These are phyloP conservation scores for Coenonympha arcania DNA, from an alignment of 2,888 invertebrate genomes.

Conservation along the genomic window DNA sequence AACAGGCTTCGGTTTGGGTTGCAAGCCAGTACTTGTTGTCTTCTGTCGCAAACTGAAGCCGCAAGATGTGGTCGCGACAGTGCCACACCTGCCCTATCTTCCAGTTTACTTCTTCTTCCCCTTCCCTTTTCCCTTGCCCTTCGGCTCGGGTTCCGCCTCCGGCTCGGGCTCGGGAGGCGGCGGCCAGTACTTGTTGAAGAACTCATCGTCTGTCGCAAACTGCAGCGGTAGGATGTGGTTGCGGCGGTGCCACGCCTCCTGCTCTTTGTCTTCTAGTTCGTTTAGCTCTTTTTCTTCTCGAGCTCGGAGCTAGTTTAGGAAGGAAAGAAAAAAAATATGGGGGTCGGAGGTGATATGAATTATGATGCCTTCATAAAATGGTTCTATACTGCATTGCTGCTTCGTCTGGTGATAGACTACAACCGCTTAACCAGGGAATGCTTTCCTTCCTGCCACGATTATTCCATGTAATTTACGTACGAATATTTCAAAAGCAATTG, in stretches of 20 bases:
- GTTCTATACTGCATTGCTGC: too few relatives aligned
- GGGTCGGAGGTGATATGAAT: not conserved
- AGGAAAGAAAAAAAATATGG: not conserved
- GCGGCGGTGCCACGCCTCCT: conserved; percentile 47
- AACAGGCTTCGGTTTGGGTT: too few relatives aligned
- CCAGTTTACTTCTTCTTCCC: conserved; percentile 32
- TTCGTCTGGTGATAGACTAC: too few relatives aligned
- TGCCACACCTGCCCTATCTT: too few relatives aligned
- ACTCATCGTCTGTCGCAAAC: conserved; percentile 43
- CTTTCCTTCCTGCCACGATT: too few relatives aligned
- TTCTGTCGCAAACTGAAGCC: too few relatives aligned
- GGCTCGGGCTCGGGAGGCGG: conserved; percentile 44
- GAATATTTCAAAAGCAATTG: too few relatives aligned
- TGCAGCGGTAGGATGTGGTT: conserved; percentile 49
- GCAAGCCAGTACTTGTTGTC: too few relatives aligned
- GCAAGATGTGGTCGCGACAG: too few relatives aligned
- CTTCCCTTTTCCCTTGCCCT: conserved; percentile 31
- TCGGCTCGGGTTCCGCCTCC: conserved; percentile 32
- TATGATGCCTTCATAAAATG: too few relatives aligned
- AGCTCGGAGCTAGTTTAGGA: conserved; percentile 33
- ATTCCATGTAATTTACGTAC: too few relatives aligned
- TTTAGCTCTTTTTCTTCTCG: conserved; percentile 41
- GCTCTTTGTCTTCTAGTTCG: conserved; percentile 41
- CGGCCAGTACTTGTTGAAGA: conserved; percentile 61
- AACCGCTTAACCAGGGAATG: too few relatives aligned